Evolutionary conservation across 2,888 invertebrate genomes (phyloP), one percentile per base, ranked within the genome.

Genomic region (Ormyrus thymus): DNA sequence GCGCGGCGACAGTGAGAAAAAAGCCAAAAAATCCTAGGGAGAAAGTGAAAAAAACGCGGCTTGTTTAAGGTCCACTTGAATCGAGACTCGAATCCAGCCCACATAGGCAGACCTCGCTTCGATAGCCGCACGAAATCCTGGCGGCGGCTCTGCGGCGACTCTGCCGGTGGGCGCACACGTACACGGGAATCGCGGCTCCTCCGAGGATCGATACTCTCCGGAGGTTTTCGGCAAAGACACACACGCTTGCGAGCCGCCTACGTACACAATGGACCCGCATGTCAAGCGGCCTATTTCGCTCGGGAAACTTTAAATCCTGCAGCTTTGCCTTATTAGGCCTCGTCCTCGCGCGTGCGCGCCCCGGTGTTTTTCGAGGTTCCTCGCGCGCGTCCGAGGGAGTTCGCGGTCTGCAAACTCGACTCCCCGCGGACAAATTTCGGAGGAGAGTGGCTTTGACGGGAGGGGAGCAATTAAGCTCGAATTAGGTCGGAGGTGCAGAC

Each of bases 261-360:
- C 58, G 13, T 82, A 82, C 84, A 88, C 85, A 86, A 86, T 87
- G 84, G 84, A 84, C 87, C 87, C 86, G 86, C 86, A 87, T 87
- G 85, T 85, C 82, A 86, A 87, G 85, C 85, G 84, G 81, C 82
- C 84, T 83, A 85, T 83, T 85, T 85, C 76, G 82, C 82, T 15
- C 53, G 53, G 68, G 61, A 75, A 75, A 75, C 68, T 75, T 75
- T 75, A 68, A 68, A 75, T 74, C 74, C 74, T 50, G 65, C 50
- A 58, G 74, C 66, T 64, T 58, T 53, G 29, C 46, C 74, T 51
- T 61, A 53, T 62, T 53, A 51, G 13, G 51, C 29, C 29, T 29
- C 29, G 0, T 29, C 29, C 29, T 4, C 29, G 29, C 29, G 29
- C 29, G 29, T 29, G 29, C 2, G 29, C 29, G 29, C 29, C 2